These are phyloP conservation scores for Melipona bicolor DNA, from an alignment of 2,888 invertebrate genomes.

Conservation along the genomic window DNA sequence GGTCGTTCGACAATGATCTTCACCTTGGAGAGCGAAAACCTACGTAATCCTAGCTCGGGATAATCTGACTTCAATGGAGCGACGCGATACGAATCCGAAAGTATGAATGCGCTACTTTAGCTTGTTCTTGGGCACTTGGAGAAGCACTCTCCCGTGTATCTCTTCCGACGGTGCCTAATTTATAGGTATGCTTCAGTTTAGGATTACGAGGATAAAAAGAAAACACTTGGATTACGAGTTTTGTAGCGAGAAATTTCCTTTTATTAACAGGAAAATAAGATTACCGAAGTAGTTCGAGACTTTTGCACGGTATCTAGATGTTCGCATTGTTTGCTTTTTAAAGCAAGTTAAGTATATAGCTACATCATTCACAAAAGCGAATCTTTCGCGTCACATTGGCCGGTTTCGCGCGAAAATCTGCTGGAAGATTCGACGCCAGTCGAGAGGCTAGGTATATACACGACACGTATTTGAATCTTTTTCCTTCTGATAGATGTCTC, in stretches of 20 bases:
- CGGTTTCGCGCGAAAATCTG: constrained; percentile 24
- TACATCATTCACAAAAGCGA: background rate
- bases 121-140: background rate
- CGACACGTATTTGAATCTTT: constrained; percentile 29
- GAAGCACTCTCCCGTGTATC: background rate
- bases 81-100: constrained; percentile 71
- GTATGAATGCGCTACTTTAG: constrained; percentile 75
- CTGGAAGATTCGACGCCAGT: constrained; percentile 14
- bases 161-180: background rate
- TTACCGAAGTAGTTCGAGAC: background rate
- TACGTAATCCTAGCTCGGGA: constrained; percentile 75
- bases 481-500: constrained; percentile 77
- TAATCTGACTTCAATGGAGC: constrained; percentile 80
- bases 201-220: too few relatives aligned
- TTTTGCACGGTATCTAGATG: background rate
- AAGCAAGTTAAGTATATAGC: background rate
- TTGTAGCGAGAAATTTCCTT: too few relatives aligned
- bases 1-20: constrained; percentile 71
- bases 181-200: background rate
- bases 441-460: too few relatives aligned
- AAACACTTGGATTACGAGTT: too few relatives aligned
- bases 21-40: constrained; percentile 51
- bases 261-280: too few relatives aligned
- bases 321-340: background rate
- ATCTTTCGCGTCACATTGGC: constrained; percentile 11